Evolutionary conservation across 92 coral and sea anemone genomes (phyloP).

Genomic region (Meandrina meandrites): DNA sequence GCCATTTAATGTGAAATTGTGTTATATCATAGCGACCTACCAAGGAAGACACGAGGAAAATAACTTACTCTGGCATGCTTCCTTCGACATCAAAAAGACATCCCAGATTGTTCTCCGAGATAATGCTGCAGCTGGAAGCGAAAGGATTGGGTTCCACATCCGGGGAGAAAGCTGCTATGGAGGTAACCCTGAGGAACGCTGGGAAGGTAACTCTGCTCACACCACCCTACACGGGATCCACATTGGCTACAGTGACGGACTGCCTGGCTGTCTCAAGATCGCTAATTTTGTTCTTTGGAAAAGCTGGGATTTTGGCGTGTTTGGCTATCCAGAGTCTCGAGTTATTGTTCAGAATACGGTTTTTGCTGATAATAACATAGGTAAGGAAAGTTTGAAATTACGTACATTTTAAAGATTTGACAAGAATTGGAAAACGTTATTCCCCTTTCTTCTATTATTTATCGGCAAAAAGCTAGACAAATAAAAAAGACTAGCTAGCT

Average conservation of each 20-base stretch:
- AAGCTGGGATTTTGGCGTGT: conserved; percentile 84
- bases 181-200: conserved; percentile 46
- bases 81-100: conserved; percentile 72
- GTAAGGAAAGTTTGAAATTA: conserved; percentile 28
- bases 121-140: conserved; percentile 93
- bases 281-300: conserved; percentile 78
- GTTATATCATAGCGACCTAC: conserved; percentile 61
- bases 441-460: too few species aligned
- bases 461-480: too few species aligned
- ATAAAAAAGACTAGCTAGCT: too few species aligned
- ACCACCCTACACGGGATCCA: conserved; percentile 83
- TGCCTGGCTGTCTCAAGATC: conserved; percentile 69
- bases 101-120: conserved; percentile 46
- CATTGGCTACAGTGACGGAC: conserved; percentile 78
- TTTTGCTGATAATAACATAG: conserved; percentile 74
- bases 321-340: conserved; percentile 69
- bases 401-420: too few species aligned
- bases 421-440: too few species aligned
- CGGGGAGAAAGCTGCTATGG: conserved; percentile 76
- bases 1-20: background rate
- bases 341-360: conserved; percentile 64
- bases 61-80: conserved; percentile 83
- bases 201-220: conserved; percentile 84
- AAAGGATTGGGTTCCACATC: conserved; percentile 87
- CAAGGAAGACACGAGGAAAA: conserved; percentile 67